Base-by-base conservation (phyloP, 2,888 invertebrate species). In the Acrocera orbiculus region DNA sequence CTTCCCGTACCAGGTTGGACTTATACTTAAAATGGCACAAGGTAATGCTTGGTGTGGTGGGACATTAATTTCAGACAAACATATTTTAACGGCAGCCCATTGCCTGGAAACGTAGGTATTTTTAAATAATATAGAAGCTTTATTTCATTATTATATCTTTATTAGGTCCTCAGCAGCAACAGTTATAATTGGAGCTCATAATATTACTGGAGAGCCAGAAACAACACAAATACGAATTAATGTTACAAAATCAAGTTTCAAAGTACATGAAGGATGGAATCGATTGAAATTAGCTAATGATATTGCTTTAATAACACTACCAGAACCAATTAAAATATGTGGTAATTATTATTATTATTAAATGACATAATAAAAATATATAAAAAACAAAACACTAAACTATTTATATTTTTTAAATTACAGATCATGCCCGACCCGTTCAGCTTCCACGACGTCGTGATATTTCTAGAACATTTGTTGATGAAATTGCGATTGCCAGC, bases 181-280 rank as follows among this genome's bases (percentile, higher is more conserved):
- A n/a, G 37, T 37, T 9, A 14, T 32, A 5, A 29, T 41, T 2
- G 41, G 41, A 7, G 41, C 33, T 6, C 41, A 41, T 14, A 32
- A 35, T 16, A 28, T 39, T 17, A 28, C 30, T 5, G 33, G 34
- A 1, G 23, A 26, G 8, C 20, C 13, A 6, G 20, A 32, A 32
- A 5, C 26, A 19, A 26, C 24, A 22, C 35, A 28, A 22, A 26
- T 29, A n/a, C 25, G 26, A 33, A 26, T 53, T 27, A 44, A 44
- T 23, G 46, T 50, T 2, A 29, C 39, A 22, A 38, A 30, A 0
- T 36, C 33, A 15, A 34, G 47, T 28, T 44, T 53, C 6, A 46
- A 51, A 19, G 52, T 62, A 4, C 64, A 65, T 40, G 53, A 57
- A 34, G 22, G 47, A 0, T 62, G 57, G 53, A 43, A 51, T 14